Percentiles rank a stretch among this genome's conserved stretches.
These are phyloP conservation scores for Blastomussa wellsi DNA, from an alignment of 92 coral and sea anemone genomes.

Conservation along the genomic window DNA sequence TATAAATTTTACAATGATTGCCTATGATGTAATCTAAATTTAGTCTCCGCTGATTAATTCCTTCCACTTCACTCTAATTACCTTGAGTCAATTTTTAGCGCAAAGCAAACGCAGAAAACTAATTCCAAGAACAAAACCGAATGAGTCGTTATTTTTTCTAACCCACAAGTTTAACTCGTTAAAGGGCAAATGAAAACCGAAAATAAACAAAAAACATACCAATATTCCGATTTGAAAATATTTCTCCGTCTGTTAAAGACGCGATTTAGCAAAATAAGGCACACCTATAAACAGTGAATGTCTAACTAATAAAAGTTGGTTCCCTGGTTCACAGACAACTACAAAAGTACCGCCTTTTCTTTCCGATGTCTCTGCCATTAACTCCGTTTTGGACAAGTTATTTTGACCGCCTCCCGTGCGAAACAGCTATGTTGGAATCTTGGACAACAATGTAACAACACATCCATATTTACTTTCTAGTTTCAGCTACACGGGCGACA, in stretches of 20 bases:
- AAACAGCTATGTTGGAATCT: background rate
- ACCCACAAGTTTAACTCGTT: slow-evolving; percentile 4
- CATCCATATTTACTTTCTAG: background rate
- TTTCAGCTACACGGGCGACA: background rate
- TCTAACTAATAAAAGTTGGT: background rate
- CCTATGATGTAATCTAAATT: slow-evolving; percentile 2
- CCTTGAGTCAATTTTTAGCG: background rate
- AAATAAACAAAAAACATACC: background rate
- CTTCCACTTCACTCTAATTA: background rate
- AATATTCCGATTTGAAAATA: background rate
- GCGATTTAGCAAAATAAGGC: background rate
- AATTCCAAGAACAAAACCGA: background rate
- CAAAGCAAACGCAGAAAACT: background rate
- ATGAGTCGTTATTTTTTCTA: background rate
- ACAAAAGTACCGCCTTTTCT: background rate
- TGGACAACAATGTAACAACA: background rate
- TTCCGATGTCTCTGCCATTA: background rate
- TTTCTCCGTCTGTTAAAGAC: background rate
- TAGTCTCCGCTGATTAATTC: background rate
- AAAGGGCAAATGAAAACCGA: background rate
- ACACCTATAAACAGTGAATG: background rate
- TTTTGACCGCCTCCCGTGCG: background rate
- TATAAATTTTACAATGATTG: slow-evolving; percentile 11
- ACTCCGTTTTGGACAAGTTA: background rate
- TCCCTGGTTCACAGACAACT: background rate